phyloP scores from a whole-genome alignment of 2,113 vertebrate genomes.

The Ophiodon elongatus region DNA sequence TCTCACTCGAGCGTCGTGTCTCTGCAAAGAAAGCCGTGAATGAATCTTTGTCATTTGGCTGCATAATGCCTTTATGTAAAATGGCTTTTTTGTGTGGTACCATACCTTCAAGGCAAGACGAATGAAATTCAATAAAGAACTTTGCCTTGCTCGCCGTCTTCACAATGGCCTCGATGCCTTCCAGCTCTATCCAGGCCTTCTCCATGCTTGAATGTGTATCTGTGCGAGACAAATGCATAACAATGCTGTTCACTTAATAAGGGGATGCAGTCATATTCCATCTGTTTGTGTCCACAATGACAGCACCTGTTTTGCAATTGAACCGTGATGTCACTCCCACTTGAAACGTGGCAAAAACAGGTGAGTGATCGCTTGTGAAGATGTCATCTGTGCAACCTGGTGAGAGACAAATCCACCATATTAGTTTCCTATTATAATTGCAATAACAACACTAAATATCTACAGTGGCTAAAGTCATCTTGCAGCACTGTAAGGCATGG shows the following conservation, averaged over 20 bases:
- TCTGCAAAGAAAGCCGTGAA: slow-evolving; percentile 77
- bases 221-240: slow-evolving; percentile 47
- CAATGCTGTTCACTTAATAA: slow-evolving; percentile 4
- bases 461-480: neutral
- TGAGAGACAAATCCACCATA: slow-evolving; percentile 9
- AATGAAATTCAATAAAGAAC: slow-evolving; percentile 91
- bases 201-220: slow-evolving; percentile 74
- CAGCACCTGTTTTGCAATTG: slow-evolving; percentile 86
- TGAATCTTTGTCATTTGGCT: neutral
- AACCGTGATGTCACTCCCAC: slow-evolving; percentile 86
- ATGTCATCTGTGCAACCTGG: slow-evolving; percentile 92
- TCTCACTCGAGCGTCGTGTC: slow-evolving; percentile 85
- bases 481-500: neutral
- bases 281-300: slow-evolving; percentile 16
- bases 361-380: slow-evolving; percentile 91
- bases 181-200: slow-evolving; percentile 87
- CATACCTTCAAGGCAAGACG: slow-evolving; percentile 88
- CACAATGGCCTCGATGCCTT: slow-evolving; percentile 88
- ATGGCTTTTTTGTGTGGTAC: neutral
- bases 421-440: neutral
- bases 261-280: neutral
- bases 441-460: neutral
- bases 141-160: slow-evolving; percentile 90
- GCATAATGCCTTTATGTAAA: neutral
- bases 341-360: slow-evolving; percentile 92